Evolutionary conservation across 2,113 vertebrate genomes (phyloP).

Genomic region (Archilochus colubris): DNA sequence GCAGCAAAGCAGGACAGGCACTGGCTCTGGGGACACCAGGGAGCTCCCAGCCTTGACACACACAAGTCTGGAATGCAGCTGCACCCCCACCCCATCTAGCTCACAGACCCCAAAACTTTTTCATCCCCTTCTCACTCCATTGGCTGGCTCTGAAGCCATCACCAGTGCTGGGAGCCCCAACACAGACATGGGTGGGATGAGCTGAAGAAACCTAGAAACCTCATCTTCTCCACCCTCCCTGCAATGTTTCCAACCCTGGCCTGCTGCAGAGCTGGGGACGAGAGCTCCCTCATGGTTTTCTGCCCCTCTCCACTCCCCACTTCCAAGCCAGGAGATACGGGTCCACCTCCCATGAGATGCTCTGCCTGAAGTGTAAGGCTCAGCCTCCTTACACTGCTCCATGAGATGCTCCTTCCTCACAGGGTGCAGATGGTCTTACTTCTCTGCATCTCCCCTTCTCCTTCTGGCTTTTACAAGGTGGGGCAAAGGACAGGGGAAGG

Average conservation of each 20-base stretch:
- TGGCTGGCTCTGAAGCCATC: neutral
- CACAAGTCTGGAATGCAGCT: neutral
- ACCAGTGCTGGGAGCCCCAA: neutral
- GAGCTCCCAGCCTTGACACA: neutral
- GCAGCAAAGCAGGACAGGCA: neutral
- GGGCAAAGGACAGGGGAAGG: neutral
- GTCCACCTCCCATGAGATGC: fast-evolving
- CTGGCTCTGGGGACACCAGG: neutral
- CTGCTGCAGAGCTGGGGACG: neutral
- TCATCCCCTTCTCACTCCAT: neutral
- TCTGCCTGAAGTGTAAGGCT: neutral
- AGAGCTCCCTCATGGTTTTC: neutral
- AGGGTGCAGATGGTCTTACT: neutral
- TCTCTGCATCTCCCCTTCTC: neutral
- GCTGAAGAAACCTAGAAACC: neutral
- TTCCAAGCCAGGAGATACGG: neutral
- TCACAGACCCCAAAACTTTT: neutral
- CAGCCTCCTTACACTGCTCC: fast-evolving
- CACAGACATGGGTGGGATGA: neutral
- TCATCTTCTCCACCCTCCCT: neutral
- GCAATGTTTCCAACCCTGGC: neutral
- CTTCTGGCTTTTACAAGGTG: neutral
- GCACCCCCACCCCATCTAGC: neutral
- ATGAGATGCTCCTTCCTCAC: neutral
- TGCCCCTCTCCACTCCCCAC: fast-evolving